Conservation (phyloP, 2,888 invertebrate species). For the Euzophera pinguis region DNA sequence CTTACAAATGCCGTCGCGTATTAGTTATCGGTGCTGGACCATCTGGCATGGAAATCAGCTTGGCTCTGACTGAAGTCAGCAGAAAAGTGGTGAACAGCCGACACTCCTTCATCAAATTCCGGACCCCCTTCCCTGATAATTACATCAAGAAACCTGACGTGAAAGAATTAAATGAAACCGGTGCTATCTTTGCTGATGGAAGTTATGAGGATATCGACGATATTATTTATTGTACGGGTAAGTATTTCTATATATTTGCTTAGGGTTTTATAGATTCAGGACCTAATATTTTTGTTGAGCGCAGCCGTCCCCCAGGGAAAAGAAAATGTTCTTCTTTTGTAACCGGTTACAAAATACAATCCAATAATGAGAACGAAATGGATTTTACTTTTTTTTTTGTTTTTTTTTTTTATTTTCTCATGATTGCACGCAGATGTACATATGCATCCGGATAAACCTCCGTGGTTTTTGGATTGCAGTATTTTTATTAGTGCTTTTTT, state of each 20-base stretch:
- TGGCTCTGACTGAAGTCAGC: constrained; percentile 78
- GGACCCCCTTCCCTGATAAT: constrained; percentile 64
- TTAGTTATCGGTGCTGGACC: constrained; percentile 85
- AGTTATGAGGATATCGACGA: constrained; percentile 80
- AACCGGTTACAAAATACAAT: no score
- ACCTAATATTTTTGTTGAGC: no score
- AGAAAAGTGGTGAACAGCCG: constrained; percentile 73
- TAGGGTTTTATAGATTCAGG: neutral
- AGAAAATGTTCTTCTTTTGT: no score
- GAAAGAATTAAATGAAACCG: constrained; percentile 66
- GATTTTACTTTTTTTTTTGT: no score
- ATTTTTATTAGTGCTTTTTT: no score
- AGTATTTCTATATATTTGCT: neutral
- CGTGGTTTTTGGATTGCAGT: no score
- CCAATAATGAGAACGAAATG: no score
- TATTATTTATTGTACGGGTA: constrained; percentile 87
- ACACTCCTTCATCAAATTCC: constrained; percentile 58
- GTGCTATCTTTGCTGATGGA: constrained; percentile 81
- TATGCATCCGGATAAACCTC: no score
- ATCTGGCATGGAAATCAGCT: constrained; percentile 86
- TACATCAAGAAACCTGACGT: constrained; percentile 76
- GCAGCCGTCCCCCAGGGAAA: no score
- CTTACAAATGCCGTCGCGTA: constrained; percentile 79
- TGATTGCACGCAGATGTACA: no score
- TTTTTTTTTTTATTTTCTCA: no score